Conservation (phyloP, 2,113 vertebrate genomes). For the Gymnarchus niloticus region DNA sequence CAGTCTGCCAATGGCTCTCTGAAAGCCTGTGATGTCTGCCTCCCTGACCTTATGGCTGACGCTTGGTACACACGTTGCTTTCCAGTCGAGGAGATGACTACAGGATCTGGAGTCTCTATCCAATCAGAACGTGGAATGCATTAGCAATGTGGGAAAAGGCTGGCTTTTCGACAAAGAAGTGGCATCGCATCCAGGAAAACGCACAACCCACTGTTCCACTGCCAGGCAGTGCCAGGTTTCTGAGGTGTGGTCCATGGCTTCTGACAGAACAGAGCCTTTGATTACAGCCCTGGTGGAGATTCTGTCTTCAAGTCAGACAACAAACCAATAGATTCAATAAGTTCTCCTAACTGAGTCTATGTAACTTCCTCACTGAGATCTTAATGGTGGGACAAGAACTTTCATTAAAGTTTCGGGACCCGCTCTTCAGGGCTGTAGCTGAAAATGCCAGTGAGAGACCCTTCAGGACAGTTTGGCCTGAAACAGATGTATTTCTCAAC, state of each 20-base stretch:
- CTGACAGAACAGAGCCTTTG: no score
- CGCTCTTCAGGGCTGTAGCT: background rate
- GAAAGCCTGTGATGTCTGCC: background rate
- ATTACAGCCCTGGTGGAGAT: background rate
- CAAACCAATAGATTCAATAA: background rate
- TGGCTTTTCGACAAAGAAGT: background rate
- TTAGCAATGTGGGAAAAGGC: background rate
- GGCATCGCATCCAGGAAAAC: background rate
- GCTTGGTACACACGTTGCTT: background rate
- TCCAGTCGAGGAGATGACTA: background rate
- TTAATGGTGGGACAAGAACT: background rate
- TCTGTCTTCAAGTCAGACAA: background rate
- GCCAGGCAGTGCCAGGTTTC: background rate
- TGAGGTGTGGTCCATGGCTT: background rate
- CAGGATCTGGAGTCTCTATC: background rate
- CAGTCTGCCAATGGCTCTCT: background rate
- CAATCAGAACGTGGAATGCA: background rate
- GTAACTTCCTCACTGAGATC: background rate
- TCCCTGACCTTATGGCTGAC: background rate
- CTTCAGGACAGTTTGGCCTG: background rate
- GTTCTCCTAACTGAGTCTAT: background rate
- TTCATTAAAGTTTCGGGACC: background rate
- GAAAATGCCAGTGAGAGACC: background rate
- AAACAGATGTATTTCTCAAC: background rate
- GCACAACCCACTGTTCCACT: background rate